Evolutionary conservation across 2,113 vertebrate genomes (phyloP), one percentile per base, ranked within the genome.

Genomic region (Cryptotis parvus): DNA sequence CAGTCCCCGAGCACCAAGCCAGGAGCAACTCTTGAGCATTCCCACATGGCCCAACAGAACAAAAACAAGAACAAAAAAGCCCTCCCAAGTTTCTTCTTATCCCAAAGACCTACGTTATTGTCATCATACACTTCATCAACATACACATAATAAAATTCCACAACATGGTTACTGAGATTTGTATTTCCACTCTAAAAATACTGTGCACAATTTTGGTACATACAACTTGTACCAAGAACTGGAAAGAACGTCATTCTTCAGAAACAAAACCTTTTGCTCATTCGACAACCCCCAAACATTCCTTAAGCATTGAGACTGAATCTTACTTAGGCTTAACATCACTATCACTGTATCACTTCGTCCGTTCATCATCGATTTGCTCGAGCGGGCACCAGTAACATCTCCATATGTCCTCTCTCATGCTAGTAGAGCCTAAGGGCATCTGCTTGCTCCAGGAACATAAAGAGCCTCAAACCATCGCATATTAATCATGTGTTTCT

Each of bases 71-170:
- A 84, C 89, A 76, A 73, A 92, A 92, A 15, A 74, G 39, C 8
- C 83, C 82, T 81, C 45, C 35, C 95, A 95, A 94, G 29, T 84
- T 75, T 70, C 52, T 87, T 87, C 82, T 76, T 68, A 45, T 0
- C 39, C 43, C 72, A 77, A 27, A 93, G 37, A 88, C 79, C 33
- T 18, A 16, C 41, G 20, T 4, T 65, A 66, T 43, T 82, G 84
- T 79, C 76, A 82, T 52, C 27, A 75, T 1, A 29, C 0, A 41
- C n/a, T 73, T 93, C 61, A 93, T 52, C 81, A 84, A 92, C 76
- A 58, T 58, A 77, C 89, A 26, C 78, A 70, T 22, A 88, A 49
- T 33, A 61, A 33, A 81, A 94, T 31, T 31, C n/a, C 35, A 74
- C 37, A 55, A 69, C 33, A 27, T 81, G 15, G 26, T 80, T 24